Percentiles rank a stretch among this genome's conserved stretches.
These are phyloP conservation scores for Leuciscus waleckii DNA, from an alignment of 2,797 vertebrate species.

Conservation along the genomic window DNA sequence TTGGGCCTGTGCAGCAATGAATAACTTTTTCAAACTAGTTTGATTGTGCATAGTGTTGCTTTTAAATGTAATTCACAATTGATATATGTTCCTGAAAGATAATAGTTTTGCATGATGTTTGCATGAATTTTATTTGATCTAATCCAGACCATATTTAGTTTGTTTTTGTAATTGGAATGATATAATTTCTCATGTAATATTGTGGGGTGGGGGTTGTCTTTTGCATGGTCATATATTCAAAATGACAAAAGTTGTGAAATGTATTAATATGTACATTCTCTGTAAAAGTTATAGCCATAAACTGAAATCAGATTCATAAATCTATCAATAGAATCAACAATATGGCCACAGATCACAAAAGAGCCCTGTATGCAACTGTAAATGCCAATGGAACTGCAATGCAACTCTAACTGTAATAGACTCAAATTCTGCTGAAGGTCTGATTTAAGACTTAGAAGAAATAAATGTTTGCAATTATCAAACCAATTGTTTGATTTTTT, in stretches of 20 bases:
- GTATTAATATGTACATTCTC: not conserved
- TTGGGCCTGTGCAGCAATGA: not conserved
- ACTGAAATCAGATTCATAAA: not conserved
- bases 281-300: not conserved
- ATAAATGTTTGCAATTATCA: slow-evolving; percentile 34
- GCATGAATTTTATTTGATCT: not conserved
- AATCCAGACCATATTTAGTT: not conserved
- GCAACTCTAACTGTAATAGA: not conserved
- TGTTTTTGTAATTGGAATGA: not conserved
- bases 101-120: slow-evolving; percentile 2
- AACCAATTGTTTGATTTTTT: not conserved
- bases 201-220: not conserved
- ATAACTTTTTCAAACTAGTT: not conserved
- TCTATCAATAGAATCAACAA: not conserved
- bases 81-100: not conserved
- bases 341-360: not conserved
- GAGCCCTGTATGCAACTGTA: not conserved
- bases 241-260: not conserved
- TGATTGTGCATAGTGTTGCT: not conserved
- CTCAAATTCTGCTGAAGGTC: not conserved
- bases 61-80: not conserved
- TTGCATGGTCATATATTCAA: slow-evolving; percentile 1
- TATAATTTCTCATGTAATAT: not conserved
- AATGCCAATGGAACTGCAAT: not conserved
- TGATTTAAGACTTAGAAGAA: not conserved